These are phyloP conservation scores for Halisarca cf. caerulea DNA, from an alignment of 37 sponge, comb jelly and placozoan genomes.

Conservation along the genomic window DNA sequence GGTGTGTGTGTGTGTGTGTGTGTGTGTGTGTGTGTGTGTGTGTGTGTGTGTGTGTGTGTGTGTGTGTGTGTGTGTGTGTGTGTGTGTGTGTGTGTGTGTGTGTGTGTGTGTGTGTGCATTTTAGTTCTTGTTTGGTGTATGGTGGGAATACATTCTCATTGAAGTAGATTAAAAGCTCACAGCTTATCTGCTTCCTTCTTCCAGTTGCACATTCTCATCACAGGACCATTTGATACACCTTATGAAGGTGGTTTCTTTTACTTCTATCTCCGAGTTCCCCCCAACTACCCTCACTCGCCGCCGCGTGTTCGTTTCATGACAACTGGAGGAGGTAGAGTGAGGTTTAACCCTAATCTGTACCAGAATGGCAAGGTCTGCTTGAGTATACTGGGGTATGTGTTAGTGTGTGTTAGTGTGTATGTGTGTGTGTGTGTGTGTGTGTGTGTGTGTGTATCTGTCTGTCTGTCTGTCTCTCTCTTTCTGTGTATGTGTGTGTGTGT, in stretches of 20 bases:
- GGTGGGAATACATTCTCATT: not conserved
- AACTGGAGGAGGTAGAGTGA: slow-evolving; percentile 81
- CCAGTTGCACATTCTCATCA: slow-evolving; percentile 77
- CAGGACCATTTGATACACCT: slow-evolving; percentile 89
- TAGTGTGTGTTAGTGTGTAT: too few species aligned
- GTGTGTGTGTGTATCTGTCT: too few species aligned
- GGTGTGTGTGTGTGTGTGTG: too few species aligned
- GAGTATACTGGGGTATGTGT: slow-evolving; percentile 81
- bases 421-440: too few species aligned
- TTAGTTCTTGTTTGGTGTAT: not conserved
- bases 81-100: too few species aligned
- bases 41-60: too few species aligned
- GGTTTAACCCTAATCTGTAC: slow-evolving; percentile 93
- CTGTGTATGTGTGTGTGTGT: not conserved
- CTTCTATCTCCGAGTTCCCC: slow-evolving; percentile 79
- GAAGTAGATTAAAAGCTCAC: too few species aligned
- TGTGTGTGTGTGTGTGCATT: not conserved
- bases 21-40: too few species aligned
- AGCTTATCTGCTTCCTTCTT: not conserved
- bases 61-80: too few species aligned
- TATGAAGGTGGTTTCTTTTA: slow-evolving; percentile 94
- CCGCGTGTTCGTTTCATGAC: slow-evolving; percentile 84
- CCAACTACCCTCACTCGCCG: slow-evolving; percentile 71
- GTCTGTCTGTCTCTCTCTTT: too few species aligned
- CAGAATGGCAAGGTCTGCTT: slow-evolving; percentile 89